Evolutionary conservation across 2,888 invertebrate genomes (phyloP).

Genomic region (Yponomeuta sedellus): DNA sequence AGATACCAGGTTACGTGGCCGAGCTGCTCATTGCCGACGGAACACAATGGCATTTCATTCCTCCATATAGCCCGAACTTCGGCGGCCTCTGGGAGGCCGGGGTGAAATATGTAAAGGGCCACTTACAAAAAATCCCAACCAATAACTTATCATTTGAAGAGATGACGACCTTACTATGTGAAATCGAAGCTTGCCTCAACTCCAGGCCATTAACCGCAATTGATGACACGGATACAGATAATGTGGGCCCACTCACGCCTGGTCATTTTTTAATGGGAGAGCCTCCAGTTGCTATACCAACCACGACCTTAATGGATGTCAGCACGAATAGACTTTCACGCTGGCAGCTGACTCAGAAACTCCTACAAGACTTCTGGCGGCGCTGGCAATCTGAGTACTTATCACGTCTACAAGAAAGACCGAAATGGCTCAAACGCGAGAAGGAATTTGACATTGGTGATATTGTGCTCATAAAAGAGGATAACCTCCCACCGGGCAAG

Average conservation of each 20-base stretch:
- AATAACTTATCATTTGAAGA: conserved; percentile 20
- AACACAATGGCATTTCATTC: conserved; percentile 18
- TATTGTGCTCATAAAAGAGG: conserved; percentile 22
- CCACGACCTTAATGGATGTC: too few species aligned
- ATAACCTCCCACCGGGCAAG: too few species aligned
- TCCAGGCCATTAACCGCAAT: too few species aligned
- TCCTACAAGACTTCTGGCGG: conserved; percentile 27
- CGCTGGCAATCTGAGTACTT: conserved; percentile 28
- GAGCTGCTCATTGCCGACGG: conserved; percentile 20
- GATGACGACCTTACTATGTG: conserved; percentile 15
- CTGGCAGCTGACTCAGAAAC: conserved; percentile 28
- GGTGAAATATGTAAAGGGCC: conserved; percentile 25
- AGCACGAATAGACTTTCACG: too few species aligned
- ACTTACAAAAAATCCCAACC: conserved; percentile 13
- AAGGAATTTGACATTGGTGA: conserved; percentile 22
- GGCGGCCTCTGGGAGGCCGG: too few species aligned
- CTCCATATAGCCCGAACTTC: conserved; percentile 17
- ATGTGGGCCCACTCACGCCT: too few species aligned
- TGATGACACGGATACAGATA: too few species aligned
- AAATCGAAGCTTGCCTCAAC: too few species aligned
- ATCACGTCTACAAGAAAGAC: too few species aligned
- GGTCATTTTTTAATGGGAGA: too few species aligned
- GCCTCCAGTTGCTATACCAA: too few species aligned
- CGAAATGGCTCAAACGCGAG: conserved; percentile 24
- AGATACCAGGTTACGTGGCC: conserved; percentile 20